Evolutionary conservation across 1,140 invertebrate species (phyloP).

Genomic region (Thalassaphorura encarpata): DNA sequence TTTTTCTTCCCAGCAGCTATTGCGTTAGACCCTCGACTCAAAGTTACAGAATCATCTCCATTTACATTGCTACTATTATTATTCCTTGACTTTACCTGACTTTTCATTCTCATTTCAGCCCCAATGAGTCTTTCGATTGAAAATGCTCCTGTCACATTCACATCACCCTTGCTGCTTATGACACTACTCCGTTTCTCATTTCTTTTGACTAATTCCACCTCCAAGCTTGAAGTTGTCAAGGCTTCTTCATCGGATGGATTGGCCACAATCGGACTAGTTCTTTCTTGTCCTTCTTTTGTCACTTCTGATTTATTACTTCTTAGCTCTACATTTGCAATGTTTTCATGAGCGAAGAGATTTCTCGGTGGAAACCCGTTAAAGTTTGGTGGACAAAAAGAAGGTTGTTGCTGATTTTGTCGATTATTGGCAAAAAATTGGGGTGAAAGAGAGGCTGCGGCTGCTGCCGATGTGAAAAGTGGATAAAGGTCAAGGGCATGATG

Average conservation of each 20-base stretch:
- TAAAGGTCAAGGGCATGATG: conserved; percentile 37
- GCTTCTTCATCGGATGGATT: conserved; percentile 1
- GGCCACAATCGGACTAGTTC: neutral
- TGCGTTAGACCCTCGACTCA: too few relatives aligned
- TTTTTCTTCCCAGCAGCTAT: conserved; percentile 3
- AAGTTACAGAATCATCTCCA: too few relatives aligned
- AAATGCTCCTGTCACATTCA: conserved; percentile 13
- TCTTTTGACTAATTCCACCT: conserved; percentile 13
- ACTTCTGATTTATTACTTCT: neutral
- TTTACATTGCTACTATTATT: neutral
- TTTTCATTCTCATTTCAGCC: neutral
- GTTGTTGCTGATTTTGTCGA: neutral
- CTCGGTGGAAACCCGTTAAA: neutral
- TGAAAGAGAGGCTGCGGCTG: conserved; percentile 29
- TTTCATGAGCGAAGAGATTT: neutral
- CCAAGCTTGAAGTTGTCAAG: neutral
- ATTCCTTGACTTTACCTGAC: neutral
- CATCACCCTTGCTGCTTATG: neutral
- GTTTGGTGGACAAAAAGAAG: neutral
- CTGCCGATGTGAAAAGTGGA: conserved; percentile 35
- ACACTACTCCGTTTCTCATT: conserved; percentile 3
- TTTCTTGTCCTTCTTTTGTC: neutral
- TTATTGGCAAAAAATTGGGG: conserved; percentile 8
- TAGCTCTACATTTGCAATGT: neutral
- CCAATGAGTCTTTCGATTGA: conserved; percentile 30